Evolutionary conservation across 1,140 invertebrate genomes (phyloP).

Genomic region (Drosophila sulfurigaster): DNA sequence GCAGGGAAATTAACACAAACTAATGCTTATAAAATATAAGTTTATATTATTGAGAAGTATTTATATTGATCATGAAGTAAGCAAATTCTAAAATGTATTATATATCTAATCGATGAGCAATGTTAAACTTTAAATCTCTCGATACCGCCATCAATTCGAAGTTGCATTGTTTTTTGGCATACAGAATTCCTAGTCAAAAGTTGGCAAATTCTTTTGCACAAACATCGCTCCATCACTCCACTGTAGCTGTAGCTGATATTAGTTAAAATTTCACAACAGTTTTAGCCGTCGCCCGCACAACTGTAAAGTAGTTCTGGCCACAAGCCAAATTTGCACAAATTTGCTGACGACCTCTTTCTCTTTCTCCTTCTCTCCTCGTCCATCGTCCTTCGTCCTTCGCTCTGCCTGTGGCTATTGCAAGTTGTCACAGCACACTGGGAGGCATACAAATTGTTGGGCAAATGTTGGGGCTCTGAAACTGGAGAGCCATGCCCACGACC

Average conservation of each 20-base stretch:
- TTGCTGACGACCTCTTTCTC: constrained; percentile 26
- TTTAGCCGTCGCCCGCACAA: constrained; percentile 40
- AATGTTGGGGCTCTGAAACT: constrained; percentile 32
- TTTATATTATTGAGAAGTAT: too few species aligned
- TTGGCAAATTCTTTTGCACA: not conserved
- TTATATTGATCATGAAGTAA: too few species aligned
- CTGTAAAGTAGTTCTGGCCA: constrained; percentile 65
- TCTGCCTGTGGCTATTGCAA: constrained; percentile 22
- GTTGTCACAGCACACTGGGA: constrained; percentile 43
- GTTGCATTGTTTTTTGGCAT: not conserved
- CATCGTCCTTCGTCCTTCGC: not conserved
- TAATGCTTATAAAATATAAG: too few species aligned
- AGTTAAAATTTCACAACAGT: constrained; percentile 58
- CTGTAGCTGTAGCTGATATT: constrained; percentile 28
- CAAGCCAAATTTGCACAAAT: constrained; percentile 69
- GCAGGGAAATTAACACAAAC: too few species aligned
- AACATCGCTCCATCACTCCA: not conserved
- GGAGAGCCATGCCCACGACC: constrained; percentile 18
- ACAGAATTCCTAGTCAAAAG: not conserved
- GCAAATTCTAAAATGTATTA: too few species aligned
- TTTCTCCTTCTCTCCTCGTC: not conserved
- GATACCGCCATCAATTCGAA: not conserved
- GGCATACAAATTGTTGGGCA: constrained; percentile 48
- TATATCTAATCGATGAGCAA: too few species aligned
- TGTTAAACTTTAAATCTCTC: too few species aligned